These are phyloP conservation scores for Epinotia brunnichana DNA, from an alignment of 2,888 invertebrate species.

Conservation along the genomic window DNA sequence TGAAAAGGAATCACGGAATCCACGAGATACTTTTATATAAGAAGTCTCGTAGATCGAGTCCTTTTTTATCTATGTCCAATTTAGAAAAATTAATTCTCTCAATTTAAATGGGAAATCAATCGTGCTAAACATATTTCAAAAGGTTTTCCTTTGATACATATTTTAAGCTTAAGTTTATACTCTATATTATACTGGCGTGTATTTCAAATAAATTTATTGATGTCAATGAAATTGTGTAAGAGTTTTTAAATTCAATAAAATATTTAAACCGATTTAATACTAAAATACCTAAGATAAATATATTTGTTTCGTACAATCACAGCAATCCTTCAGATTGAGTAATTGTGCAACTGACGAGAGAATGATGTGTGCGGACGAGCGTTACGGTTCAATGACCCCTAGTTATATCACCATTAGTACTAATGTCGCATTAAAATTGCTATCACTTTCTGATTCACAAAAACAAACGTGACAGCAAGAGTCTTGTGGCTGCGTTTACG, in stretches of 20 bases:
- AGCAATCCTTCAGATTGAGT: slow-evolving; percentile 55
- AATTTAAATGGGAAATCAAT: background rate
- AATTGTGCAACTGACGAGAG: slow-evolving; percentile 51
- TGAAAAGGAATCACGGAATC: too few species aligned
- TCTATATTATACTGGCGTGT: background rate
- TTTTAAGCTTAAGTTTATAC: background rate
- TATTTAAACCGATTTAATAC: background rate
- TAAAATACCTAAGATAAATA: slow-evolving; percentile 29
- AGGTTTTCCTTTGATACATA: background rate
- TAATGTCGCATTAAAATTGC: background rate
- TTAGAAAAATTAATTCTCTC: too few species aligned
- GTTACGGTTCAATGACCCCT: slow-evolving; percentile 55
- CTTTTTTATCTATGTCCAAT: too few species aligned
- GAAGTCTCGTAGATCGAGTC: too few species aligned
- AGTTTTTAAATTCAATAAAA: slow-evolving; percentile 9
- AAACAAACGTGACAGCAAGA: background rate
- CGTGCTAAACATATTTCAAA: background rate
- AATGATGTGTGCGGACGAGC: slow-evolving; percentile 54
- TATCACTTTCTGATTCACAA: background rate
- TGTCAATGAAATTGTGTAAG: background rate
- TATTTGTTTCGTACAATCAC: slow-evolving; percentile 55
- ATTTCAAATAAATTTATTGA: background rate
- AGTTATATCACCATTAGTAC: background rate
- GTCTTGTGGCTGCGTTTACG: background rate
- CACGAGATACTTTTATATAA: too few species aligned